These are phyloP conservation scores for Brachyhypopomus occidentalis DNA, from an alignment of 2,113 vertebrate genomes.

Conservation along the genomic window DNA sequence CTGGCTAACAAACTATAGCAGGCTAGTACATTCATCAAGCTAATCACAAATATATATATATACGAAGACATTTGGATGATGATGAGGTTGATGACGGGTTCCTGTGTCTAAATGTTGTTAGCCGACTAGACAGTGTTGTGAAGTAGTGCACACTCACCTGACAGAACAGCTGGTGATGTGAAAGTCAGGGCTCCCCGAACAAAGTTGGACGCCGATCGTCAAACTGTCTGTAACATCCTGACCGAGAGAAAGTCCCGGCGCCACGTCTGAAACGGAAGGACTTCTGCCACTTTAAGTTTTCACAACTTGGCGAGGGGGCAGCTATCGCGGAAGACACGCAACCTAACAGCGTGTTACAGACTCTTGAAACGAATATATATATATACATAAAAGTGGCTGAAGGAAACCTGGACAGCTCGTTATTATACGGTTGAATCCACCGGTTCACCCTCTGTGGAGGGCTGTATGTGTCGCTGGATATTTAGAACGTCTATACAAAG, in stretches of 20 bases:
- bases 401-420: no score
- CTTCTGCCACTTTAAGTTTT: constrained; percentile 16
- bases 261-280: constrained; percentile 49
- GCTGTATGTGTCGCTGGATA: no score
- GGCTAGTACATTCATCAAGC: neutral
- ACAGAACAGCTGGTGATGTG: neutral
- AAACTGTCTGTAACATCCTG: neutral
- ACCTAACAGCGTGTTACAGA: neutral
- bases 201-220: neutral
- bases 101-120: no score
- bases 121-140: neutral
- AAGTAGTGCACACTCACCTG: constrained; percentile 5
- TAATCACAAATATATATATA: neutral
- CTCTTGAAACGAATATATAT: constrained; percentile 25
- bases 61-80: no score
- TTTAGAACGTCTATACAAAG: no score
- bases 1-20: constrained; percentile 4
- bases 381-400: no score
- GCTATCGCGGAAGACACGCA: constrained; percentile 7
- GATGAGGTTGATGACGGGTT: no score
- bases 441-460: no score
- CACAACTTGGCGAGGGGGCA: neutral
- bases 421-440: no score
- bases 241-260: constrained; percentile 1
- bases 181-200: neutral